Conservation (phyloP, 2,113 vertebrate species). For the Sisor rabdophorus region DNA sequence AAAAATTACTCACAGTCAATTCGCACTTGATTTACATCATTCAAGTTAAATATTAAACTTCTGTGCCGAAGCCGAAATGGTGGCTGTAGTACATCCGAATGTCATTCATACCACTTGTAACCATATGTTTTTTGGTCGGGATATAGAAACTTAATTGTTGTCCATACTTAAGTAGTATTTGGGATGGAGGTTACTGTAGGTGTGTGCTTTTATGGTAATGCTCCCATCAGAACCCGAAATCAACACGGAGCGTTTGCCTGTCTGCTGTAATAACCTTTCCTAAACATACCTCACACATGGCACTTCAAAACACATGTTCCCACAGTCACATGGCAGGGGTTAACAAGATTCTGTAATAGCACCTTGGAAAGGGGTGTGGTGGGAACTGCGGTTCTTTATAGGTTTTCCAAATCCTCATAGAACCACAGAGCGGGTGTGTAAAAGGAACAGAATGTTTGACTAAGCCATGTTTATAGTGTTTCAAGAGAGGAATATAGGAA, state of each 20-base stretch:
- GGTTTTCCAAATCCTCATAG: slow-evolving; percentile 38
- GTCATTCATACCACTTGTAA: too few relatives aligned
- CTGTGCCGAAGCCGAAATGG: too few relatives aligned
- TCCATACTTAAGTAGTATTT: too few relatives aligned
- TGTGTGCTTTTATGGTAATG: slow-evolving; percentile 22
- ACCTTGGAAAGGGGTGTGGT: slow-evolving; percentile 47
- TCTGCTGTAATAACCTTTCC: slow-evolving; percentile 61
- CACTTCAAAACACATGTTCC: slow-evolving; percentile 58
- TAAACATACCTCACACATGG: slow-evolving; percentile 60
- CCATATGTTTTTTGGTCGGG: too few relatives aligned
- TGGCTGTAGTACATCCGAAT: too few relatives aligned
- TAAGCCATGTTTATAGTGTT: slow-evolving; percentile 26
- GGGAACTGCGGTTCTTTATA: slow-evolving; percentile 52
- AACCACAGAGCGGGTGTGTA: slow-evolving; percentile 31
- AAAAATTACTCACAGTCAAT: too few relatives aligned
- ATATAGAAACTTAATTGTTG: too few relatives aligned
- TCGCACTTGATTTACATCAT: too few relatives aligned
- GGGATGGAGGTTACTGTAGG: not conserved
- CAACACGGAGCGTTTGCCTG: slow-evolving; percentile 46
- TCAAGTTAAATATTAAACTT: too few relatives aligned
- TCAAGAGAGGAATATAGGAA: slow-evolving; percentile 25
- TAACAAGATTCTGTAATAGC: slow-evolving; percentile 59
- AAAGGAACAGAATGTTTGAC: slow-evolving; percentile 28
- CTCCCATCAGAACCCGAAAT: slow-evolving; percentile 45
- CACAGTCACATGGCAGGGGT: slow-evolving; percentile 35